Percentiles rank a stretch among this genome's conserved stretches.
phyloP scores from a whole-genome alignment of 2,797 vertebrate genomes.

The Ctenopoma kingsleyae region DNA sequence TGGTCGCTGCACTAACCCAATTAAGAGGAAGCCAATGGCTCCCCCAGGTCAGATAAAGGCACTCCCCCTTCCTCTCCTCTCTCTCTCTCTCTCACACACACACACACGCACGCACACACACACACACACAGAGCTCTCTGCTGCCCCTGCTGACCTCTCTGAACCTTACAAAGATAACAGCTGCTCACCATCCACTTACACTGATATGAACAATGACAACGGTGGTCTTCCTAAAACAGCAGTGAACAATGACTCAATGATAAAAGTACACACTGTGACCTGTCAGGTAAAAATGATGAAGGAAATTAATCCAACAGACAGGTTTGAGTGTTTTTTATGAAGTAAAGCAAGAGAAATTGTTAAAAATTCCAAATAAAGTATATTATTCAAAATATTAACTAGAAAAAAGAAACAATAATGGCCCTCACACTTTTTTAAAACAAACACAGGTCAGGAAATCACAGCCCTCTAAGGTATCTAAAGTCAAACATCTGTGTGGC shows the following conservation, averaged over 20 bases:
- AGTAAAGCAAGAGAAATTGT: slow-evolving; percentile 11
- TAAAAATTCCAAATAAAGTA: background rate
- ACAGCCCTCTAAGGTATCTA: slow-evolving; percentile 70
- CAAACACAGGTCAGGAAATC: slow-evolving; percentile 58
- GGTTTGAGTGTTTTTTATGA: background rate
- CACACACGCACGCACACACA: slow-evolving; percentile 13
- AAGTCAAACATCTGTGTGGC: slow-evolving; percentile 76
- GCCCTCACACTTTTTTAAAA: background rate
- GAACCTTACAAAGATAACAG: slow-evolving; percentile 74
- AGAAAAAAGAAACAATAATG: background rate
- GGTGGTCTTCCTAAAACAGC: slow-evolving; percentile 49
- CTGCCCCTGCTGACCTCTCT: slow-evolving; percentile 82
- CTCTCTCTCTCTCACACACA: slow-evolving; percentile 37
- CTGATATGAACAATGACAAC: slow-evolving; percentile 55
- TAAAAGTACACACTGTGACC: slow-evolving; percentile 20
- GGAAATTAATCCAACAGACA: slow-evolving; percentile 9
- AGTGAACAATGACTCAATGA: slow-evolving; percentile 27
- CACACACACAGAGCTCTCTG: slow-evolving; percentile 72
- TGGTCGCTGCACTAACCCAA: slow-evolving; percentile 82
- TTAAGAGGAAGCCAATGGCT: slow-evolving; percentile 81
- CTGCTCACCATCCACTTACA: slow-evolving; percentile 67
- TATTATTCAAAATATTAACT: background rate
- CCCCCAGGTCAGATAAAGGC: slow-evolving; percentile 86
- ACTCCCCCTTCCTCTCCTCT: slow-evolving; percentile 57
- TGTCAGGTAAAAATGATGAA: slow-evolving; percentile 10